phyloP scores from a whole-genome alignment of 2,113 vertebrate genomes.

The Forbesichthys agassizii region DNA sequence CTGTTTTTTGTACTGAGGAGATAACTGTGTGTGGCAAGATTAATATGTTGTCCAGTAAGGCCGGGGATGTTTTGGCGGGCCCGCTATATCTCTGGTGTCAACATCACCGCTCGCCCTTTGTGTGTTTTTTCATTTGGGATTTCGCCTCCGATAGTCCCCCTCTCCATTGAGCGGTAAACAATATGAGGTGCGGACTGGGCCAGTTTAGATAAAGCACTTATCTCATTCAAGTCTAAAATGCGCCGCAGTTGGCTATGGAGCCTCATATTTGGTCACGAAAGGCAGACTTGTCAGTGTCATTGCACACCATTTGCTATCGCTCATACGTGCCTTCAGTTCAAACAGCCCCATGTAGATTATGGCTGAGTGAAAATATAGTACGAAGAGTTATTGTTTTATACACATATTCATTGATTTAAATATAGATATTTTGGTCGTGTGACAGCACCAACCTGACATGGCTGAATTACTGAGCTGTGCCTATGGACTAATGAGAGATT shows the following conservation, averaged over 20 bases:
- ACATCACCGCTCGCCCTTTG: slow-evolving; percentile 48
- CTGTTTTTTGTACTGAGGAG: slow-evolving; percentile 57
- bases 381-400: slow-evolving; percentile 59
- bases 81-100: slow-evolving; percentile 59
- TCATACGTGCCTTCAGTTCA: slow-evolving; percentile 63
- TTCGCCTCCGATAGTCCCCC: slow-evolving; percentile 23
- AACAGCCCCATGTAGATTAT: slow-evolving; percentile 54
- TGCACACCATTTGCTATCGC: slow-evolving; percentile 45
- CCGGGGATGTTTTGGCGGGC: slow-evolving; percentile 43
- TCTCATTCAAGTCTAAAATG: slow-evolving; percentile 50
- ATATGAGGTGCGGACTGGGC: slow-evolving; percentile 3
- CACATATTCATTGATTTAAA: slow-evolving; percentile 31
- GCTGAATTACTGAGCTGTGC: slow-evolving; percentile 96
- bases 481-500: slow-evolving; percentile 98
- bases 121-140: slow-evolving; percentile 34
- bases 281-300: slow-evolving; percentile 60
- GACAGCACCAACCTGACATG: slow-evolving; percentile 89
- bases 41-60: slow-evolving; percentile 56
- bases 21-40: slow-evolving; percentile 68
- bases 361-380: slow-evolving; percentile 71
- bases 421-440: slow-evolving; percentile 75
- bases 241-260: slow-evolving; percentile 24
- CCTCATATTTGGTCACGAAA: slow-evolving; percentile 65
- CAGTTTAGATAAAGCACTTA: slow-evolving; percentile 36
- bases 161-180: slow-evolving; percentile 52